phyloP scores from a whole-genome alignment of 2,113 vertebrate genomes.

The Ammodytes dubius region DNA sequence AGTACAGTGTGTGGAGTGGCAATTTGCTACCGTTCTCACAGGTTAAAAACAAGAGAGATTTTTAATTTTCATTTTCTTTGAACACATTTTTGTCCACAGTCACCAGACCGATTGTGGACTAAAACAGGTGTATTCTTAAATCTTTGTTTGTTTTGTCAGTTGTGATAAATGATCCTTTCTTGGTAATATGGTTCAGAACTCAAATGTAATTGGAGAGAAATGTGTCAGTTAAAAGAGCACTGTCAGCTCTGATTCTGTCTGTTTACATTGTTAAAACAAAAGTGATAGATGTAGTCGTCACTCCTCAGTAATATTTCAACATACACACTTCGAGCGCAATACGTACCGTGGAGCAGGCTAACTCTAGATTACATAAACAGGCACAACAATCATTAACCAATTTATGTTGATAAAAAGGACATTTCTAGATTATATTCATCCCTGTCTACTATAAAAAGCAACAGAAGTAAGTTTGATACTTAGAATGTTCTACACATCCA shows the following conservation, averaged over 20 bases:
- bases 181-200: constrained; percentile 12
- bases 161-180: background rate
- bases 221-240: background rate
- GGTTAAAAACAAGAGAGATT: background rate
- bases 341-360: background rate
- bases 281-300: background rate
- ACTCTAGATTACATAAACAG: background rate
- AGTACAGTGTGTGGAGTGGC: constrained; percentile 39
- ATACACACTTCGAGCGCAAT: constrained; percentile 21
- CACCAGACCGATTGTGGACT: background rate
- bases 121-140: background rate
- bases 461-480: background rate
- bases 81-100: constrained; percentile 11
- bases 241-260: constrained; percentile 11
- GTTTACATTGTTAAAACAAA: constrained; percentile 32
- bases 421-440: background rate
- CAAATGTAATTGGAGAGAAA: constrained; percentile 20
- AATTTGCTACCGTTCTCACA: constrained; percentile 29
- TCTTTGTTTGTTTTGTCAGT: background rate
- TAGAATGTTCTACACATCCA: background rate
- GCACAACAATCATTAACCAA: background rate
- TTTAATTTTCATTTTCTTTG: background rate
- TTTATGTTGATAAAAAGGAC: background rate
- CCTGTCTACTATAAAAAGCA: background rate
- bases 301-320: constrained; percentile 4